Base-by-base conservation (phyloP, 2,888 invertebrate species). In the Athetis lepigone region DNA sequence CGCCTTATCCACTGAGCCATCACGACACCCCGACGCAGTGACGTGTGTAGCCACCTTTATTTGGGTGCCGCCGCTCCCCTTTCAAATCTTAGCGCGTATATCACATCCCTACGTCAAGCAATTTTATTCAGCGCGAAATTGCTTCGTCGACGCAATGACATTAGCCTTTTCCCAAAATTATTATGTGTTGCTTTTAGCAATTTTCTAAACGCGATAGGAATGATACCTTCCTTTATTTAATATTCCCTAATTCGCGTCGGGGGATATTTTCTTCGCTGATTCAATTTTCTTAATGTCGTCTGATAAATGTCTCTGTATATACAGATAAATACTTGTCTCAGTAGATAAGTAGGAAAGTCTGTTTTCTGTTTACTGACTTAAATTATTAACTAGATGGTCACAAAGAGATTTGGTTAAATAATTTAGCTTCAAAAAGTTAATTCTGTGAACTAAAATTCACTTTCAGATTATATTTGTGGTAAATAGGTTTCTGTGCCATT, bases 151-250 rank as follows among this genome's bases (percentile, higher is more conserved):
- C 16, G 18, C 13, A 23, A 52, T 51, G 39, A 40, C 47, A 61
- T 45, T 27, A 5, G n/a, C 16, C 18, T 51, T 58, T 54, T 47
- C 21, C 29, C 39, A 19, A 46, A 68, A 25, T 50, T n/a, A 70
- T 70, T 16, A 45, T 39, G 37, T 70, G 27, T 29, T 51, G 33
- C 36, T 39, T 60, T 42, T 21, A 18, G n/a, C 46, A 61, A 59
- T 72, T 63, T 61, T 27, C 21, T 54, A n/a, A 64, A 42, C 55
- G 40, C n/a, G 13, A 7, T 9, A 11, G 37, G 9, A 61, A 66
- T 49, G 42, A 50, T 59, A 58, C 40, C 27, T 29, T 33, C 40
- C 37, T 61, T 79, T 72, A 79, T 72, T 69, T 49, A 54, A 61
- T 75, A 36, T 57, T 51, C 47, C 50, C 51, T 61, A 59, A 66